phyloP scores from a whole-genome alignment of 2,797 vertebrate genomes.

The Caiman crocodilus region DNA sequence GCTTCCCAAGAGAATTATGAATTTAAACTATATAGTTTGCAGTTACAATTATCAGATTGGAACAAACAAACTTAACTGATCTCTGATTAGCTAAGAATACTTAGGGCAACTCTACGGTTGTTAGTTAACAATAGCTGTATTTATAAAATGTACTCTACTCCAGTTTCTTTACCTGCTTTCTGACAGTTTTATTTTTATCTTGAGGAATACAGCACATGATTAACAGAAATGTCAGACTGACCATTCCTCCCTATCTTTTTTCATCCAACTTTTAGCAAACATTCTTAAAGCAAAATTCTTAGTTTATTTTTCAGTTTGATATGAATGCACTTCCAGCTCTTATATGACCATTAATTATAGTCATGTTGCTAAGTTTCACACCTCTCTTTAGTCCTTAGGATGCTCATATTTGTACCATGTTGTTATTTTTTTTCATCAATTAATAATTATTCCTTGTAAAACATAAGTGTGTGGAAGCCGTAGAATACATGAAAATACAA shows the following conservation, averaged over 20 bases:
- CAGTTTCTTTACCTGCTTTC: not conserved
- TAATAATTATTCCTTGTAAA: slow-evolving; percentile 21
- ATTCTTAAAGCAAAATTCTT: not conserved
- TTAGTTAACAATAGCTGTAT: slow-evolving; percentile 22
- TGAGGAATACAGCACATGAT: not conserved
- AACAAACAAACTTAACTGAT: not conserved
- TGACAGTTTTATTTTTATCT: not conserved
- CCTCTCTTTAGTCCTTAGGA: not conserved
- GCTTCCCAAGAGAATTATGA: slow-evolving; percentile 30
- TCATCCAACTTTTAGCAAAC: not conserved
- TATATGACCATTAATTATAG: not conserved
- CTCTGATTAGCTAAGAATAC: not conserved
- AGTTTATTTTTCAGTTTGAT: not conserved
- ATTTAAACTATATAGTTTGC: not conserved
- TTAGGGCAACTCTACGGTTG: not conserved
- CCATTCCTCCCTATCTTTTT: not conserved
- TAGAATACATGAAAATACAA: not conserved
- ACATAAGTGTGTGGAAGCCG: not conserved
- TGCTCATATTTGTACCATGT: not conserved
- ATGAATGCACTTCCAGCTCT: not conserved
- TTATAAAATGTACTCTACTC: not conserved
- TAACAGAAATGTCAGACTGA: not conserved
- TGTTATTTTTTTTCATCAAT: fast-evolving
- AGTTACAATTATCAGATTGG: slow-evolving; percentile 41
- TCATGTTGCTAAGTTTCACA: not conserved